A percentile compares a stretch with the other conserved stretches of the same genome.
Evolutionary conservation across 2,797 vertebrate genomes (phyloP).

Genomic region (Hoplostethus mediterraneus): DNA sequence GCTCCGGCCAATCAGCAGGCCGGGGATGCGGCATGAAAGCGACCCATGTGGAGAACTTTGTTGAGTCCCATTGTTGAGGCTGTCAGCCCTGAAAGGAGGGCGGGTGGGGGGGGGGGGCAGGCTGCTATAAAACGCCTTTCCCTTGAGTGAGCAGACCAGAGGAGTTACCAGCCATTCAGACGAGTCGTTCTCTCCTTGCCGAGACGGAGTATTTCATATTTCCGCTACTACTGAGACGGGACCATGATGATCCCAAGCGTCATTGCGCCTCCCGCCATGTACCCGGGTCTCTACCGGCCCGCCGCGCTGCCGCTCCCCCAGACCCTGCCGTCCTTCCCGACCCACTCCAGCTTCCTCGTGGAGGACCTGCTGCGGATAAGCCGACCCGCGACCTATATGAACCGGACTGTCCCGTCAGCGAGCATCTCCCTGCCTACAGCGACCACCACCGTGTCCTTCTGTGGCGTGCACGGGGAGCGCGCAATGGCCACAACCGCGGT

Average conservation of each 20-base stretch:
- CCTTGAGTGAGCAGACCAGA: constrained; percentile 78
- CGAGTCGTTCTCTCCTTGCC: constrained; percentile 74
- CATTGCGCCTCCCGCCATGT: constrained; percentile 90
- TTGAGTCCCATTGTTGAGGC: constrained; percentile 93
- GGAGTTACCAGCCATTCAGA: constrained; percentile 80
- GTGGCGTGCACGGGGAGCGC: constrained; percentile 64
- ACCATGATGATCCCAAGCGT: constrained; percentile 97
- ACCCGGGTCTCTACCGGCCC: constrained; percentile 92
- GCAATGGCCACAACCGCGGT: constrained; percentile 53
- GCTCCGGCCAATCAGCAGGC: constrained; percentile 90
- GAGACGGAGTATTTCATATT: constrained; percentile 68
- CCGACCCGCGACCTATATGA: constrained; percentile 86
- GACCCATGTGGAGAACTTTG: constrained; percentile 95
- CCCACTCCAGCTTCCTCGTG: constrained; percentile 93
- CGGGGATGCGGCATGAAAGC: constrained; percentile 87
- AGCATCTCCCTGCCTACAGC: constrained; percentile 83
- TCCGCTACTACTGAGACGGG: constrained; percentile 50
- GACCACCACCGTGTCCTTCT: constrained; percentile 78
- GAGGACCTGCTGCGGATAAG: constrained; percentile 96
- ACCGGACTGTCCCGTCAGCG: constrained; percentile 79
- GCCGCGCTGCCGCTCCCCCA: constrained; percentile 90
- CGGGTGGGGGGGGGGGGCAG: constrained; percentile 39
- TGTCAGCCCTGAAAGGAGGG: constrained; percentile 91
- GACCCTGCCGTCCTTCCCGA: constrained; percentile 88
- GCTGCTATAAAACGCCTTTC: constrained; percentile 90